Base-by-base conservation (phyloP, 1,140 invertebrate genomes). In the Lepidotrigona ventralis region DNA sequence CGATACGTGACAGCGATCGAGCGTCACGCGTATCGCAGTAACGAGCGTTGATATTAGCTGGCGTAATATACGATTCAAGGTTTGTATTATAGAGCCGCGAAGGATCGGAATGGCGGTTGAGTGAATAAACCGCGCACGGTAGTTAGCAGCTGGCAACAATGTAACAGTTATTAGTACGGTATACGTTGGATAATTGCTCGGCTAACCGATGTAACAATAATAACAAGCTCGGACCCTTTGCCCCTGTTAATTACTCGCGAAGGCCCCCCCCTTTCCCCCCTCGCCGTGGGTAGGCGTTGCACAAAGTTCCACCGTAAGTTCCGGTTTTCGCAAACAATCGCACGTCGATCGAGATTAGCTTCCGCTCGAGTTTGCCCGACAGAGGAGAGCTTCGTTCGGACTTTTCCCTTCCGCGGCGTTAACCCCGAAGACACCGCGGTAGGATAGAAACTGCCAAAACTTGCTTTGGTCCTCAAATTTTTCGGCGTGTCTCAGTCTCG, bases 191-290 rank as follows among this genome's bases (percentile, higher is more conserved):
- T 77, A 82, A 76, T 82, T 82, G 74, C 26, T 69, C 11, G 81
- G 64, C 17, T 60, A 77, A 78, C 74, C 64, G 54, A 82, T 77
- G 54, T 63, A 70, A 60, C 46, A 53, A 58, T 82, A 82, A 70
- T 69, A 77, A 58, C 54, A 14, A 53, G 66, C 53, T 12, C n/a
- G 39, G 39, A 23, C 15, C 9, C n/a, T 75, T 66, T 53, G 64
- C 26, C 29, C n/a, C n/a, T 12, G 63, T 82, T 82, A 54, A 78
- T 69, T 76, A 82, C 39, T 63, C 63, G 26, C 6, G 21, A n/a
- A 64, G n/a, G 63, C 39, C n/a, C 58, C n/a, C n/a, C n/a, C n/a
- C n/a, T n/a, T n/a, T n/a, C n/a, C n/a, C n/a, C n/a, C 23, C 19
- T 33, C 33, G n/a, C 51, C 39, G 8, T 1, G 15, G 1, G 15